Percentiles rank a stretch among this genome's conserved stretches.
Evolutionary conservation across 2,888 invertebrate species (phyloP).

Genomic region (Aradus depressus): DNA sequence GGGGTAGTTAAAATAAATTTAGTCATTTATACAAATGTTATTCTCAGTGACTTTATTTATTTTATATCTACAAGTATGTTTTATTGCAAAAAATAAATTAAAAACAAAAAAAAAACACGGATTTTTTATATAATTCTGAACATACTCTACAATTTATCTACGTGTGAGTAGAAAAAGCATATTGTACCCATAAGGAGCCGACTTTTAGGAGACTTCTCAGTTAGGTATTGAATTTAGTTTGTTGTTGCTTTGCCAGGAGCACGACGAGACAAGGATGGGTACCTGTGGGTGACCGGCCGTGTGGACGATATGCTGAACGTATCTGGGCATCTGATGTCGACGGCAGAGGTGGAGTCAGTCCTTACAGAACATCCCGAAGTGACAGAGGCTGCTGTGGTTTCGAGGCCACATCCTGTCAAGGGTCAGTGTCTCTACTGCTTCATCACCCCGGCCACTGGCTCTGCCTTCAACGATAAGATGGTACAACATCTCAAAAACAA

Average conservation of each 20-base stretch:
- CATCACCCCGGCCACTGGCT: slow-evolving; percentile 76
- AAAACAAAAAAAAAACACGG: too few species aligned
- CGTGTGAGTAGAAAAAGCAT: too few species aligned
- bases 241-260: slow-evolving; percentile 55
- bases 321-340: slow-evolving; percentile 94
- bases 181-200: too few species aligned
- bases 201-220: too few species aligned
- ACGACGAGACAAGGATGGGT: slow-evolving; percentile 82
- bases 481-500: slow-evolving; percentile 57
- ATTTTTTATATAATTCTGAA: too few species aligned
- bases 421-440: slow-evolving; percentile 97
- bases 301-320: slow-evolving; percentile 99
- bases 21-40: too few species aligned
- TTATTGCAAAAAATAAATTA: too few species aligned
- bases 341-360: slow-evolving; percentile 83
- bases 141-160: too few species aligned
- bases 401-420: slow-evolving; percentile 86
- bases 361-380: slow-evolving; percentile 66
- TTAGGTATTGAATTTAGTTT: too few species aligned
- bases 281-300: slow-evolving; percentile 91
- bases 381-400: slow-evolving; percentile 92
- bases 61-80: too few species aligned
- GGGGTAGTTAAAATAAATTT: too few species aligned
- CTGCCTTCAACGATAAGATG: slow-evolving; percentile 55
- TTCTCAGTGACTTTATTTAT: too few species aligned